A percentile compares a stretch with the other conserved stretches of the same genome.
phyloP scores from a whole-genome alignment of 2,113 vertebrate genomes.

The Caracal caracal region DNA sequence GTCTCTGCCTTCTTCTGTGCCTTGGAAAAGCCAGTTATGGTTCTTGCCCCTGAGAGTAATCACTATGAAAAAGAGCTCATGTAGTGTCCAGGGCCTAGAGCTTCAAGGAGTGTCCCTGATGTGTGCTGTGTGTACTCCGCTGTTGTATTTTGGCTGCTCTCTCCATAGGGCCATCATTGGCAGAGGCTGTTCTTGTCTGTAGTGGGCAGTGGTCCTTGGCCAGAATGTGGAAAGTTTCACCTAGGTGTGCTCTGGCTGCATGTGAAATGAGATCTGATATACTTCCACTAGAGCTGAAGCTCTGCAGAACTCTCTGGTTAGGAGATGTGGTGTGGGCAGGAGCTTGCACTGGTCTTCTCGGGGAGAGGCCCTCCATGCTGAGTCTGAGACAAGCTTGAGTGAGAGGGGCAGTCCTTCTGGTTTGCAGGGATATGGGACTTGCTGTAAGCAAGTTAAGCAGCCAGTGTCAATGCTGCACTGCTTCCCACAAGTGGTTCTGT shows the following conservation, averaged over 20 bases:
- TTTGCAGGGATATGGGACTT: neutral
- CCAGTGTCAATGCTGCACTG: neutral
- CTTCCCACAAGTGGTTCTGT: neutral
- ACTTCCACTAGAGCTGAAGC: neutral
- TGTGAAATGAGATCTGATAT: neutral
- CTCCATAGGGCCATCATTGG: neutral
- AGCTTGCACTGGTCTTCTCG: neutral
- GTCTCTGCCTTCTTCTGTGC: neutral
- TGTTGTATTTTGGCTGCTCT: no score
- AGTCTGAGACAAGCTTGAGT: neutral
- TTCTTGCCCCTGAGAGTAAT: neutral
- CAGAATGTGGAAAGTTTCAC: neutral
- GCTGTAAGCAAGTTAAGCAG: neutral
- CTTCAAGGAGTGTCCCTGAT: neutral
- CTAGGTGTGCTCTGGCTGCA: neutral
- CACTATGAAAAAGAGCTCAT: neutral
- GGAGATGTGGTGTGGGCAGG: neutral
- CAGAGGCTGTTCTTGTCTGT: neutral
- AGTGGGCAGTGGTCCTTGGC: neutral
- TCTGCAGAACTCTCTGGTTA: neutral
- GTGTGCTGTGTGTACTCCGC: neutral
- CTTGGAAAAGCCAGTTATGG: neutral
- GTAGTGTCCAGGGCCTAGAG: neutral
- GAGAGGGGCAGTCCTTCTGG: neutral
- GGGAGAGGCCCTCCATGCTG: neutral